phyloP scores from a whole-genome alignment of 1,140 invertebrate genomes.

The Octopus bimaculoides region DNA sequence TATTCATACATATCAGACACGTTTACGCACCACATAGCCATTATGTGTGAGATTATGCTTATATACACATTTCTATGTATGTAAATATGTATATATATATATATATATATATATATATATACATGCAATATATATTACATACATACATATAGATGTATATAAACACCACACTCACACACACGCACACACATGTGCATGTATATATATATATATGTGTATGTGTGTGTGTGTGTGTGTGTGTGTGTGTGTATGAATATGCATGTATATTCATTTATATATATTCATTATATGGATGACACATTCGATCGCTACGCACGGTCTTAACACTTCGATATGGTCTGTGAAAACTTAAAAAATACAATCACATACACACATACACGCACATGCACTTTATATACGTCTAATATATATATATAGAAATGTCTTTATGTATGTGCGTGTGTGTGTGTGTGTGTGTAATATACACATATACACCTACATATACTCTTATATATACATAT shows the following conservation, averaged over 20 bases:
- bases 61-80: too few relatives aligned
- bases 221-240: background rate
- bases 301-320: too few relatives aligned
- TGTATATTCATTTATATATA: background rate
- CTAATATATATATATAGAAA: too few relatives aligned
- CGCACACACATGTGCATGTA: background rate
- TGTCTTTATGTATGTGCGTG: too few relatives aligned
- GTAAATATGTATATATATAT: background rate
- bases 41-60: too few relatives aligned
- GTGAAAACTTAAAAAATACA: too few relatives aligned
- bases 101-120: background rate
- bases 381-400: too few relatives aligned
- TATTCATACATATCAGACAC: too few relatives aligned
- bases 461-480: background rate
- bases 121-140: background rate
- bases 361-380: too few relatives aligned
- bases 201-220: background rate
- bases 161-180: background rate
- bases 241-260: background rate
- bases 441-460: background rate
- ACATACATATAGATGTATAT: background rate
- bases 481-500: background rate
- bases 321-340: too few relatives aligned
- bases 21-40: too few relatives aligned
- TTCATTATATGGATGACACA: background rate